Evolutionary conservation across 1,140 invertebrate genomes (phyloP).

Genomic region (Drosophila sturtevanti): DNA sequence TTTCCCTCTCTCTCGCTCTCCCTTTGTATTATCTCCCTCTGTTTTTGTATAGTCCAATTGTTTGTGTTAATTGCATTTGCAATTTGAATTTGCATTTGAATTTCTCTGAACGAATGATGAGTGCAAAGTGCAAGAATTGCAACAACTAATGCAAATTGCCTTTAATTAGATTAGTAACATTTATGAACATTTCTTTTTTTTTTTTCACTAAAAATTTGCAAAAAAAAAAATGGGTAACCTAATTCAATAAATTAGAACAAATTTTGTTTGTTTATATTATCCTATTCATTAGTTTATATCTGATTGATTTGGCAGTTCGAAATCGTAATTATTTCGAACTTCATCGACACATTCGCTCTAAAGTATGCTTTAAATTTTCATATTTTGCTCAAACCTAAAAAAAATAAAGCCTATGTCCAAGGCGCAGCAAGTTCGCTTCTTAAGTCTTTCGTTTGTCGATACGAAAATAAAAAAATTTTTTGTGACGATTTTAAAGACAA

Average conservation of each 20-base stretch:
- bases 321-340: neutral
- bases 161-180: conserved; percentile 51
- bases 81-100: conserved; percentile 5
- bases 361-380: conserved; percentile 28
- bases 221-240: neutral
- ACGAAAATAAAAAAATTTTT: neutral
- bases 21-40: too few relatives aligned
- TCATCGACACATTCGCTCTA: neutral
- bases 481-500: too few relatives aligned
- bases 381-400: rapidly evolving
- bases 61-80: conserved; percentile 60
- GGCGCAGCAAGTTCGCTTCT: conserved; percentile 37
- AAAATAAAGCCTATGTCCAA: conserved; percentile 26
- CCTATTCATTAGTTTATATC: neutral
- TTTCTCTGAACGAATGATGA: conserved; percentile 29
- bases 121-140: conserved; percentile 68
- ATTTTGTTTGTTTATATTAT: neutral
- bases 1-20: too few relatives aligned
- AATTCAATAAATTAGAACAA: neutral
- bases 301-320: neutral
- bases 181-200: neutral
- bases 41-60: conserved; percentile 36
- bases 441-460: conserved; percentile 60
- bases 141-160: conserved; percentile 56
- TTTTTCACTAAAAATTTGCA: too few relatives aligned